Evolutionary conservation across 2,888 invertebrate genomes (phyloP).

Genomic region (Hypomecis atomaria): DNA sequence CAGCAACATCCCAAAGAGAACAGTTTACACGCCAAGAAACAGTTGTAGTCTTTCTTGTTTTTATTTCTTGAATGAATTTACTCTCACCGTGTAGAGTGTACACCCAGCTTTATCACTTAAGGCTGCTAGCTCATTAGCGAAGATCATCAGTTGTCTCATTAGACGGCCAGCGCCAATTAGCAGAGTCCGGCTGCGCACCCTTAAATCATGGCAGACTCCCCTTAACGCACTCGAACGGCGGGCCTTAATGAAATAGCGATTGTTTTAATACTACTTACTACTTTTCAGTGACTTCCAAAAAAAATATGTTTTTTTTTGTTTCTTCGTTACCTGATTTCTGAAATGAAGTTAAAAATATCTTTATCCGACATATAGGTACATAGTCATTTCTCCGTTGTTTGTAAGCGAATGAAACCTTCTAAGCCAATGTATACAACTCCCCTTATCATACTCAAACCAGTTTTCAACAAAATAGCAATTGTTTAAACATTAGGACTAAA

Average conservation of each 20-base stretch:
- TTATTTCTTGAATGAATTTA: constrained; percentile 3
- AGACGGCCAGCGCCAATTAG: constrained; percentile 70
- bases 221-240: constrained; percentile 14
- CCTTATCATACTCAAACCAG: constrained; percentile 10
- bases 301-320: background rate
- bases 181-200: constrained; percentile 49
- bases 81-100: background rate
- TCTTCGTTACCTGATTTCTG: too few relatives aligned
- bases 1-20: too few relatives aligned
- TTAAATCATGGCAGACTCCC: constrained; percentile 52
- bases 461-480: constrained; percentile 6
- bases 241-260: constrained; percentile 11
- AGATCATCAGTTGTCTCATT: constrained; percentile 78
- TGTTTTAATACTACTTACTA: background rate
- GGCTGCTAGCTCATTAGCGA: constrained; percentile 65
- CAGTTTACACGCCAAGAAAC: too few relatives aligned
- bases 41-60: too few relatives aligned
- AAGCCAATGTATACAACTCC: constrained; percentile 12
- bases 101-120: constrained; percentile 25
- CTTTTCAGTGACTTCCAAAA: background rate
- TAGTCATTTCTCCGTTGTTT: too few relatives aligned
- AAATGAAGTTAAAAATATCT: too few relatives aligned
- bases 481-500: background rate
- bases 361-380: too few relatives aligned
- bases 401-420: too few relatives aligned